These are phyloP conservation scores for Artibeus lituratus DNA, from an alignment of 2,797 vertebrate species.

Conservation along the genomic window DNA sequence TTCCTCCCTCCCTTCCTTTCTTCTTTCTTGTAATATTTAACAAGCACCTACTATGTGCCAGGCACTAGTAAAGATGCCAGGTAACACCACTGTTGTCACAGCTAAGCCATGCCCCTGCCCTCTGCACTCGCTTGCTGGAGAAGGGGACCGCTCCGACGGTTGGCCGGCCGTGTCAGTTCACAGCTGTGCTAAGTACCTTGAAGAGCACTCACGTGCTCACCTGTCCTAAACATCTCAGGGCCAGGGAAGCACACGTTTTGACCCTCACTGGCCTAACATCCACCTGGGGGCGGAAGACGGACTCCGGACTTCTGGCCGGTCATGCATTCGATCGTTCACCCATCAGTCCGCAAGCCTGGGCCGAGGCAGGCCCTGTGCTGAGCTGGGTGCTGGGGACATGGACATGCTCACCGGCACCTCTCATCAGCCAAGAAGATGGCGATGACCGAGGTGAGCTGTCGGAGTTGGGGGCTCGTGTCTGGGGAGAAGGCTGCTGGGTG, in stretches of 20 bases:
- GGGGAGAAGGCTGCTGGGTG: not conserved
- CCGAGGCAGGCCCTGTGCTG: too few relatives aligned
- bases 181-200: fast-evolving
- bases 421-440: fast-evolving
- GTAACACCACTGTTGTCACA: too few relatives aligned
- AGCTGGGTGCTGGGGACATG: not conserved
- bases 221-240: too few relatives aligned
- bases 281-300: not conserved
- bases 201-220: fast-evolving
- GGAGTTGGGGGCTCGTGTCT: fast-evolving
- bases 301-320: not conserved
- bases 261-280: not conserved
- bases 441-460: fast-evolving
- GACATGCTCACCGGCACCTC: fast-evolving
- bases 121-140: not conserved
- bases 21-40: not conserved
- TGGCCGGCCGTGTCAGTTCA: not conserved
- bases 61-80: not conserved
- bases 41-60: not conserved
- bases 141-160: too few relatives aligned
- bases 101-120: not conserved
- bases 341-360: fast-evolving
- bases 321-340: not conserved
- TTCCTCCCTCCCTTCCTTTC: not conserved
- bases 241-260: not conserved